Base-by-base conservation (phyloP, 2,113 vertebrate species). In the Camelus bactrianus region DNA sequence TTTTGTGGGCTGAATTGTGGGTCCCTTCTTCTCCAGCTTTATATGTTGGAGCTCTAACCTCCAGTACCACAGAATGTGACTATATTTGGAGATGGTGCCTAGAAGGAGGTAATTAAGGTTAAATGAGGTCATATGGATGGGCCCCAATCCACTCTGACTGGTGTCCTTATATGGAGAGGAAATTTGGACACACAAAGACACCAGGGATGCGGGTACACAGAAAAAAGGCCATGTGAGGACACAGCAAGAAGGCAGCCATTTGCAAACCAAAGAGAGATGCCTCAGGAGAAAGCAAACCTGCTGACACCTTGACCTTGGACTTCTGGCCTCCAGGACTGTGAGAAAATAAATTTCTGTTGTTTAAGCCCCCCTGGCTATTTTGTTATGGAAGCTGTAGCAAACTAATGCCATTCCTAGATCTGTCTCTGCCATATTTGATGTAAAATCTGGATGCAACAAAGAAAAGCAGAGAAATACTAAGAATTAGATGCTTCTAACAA, bases 361-460 rank as follows among this genome's bases (percentile, higher is more conserved):
- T 90, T 56, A 52, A 92, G 14, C 10, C 56, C 50, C 38, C 3
- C 5, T 62, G 17, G 64, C n/a, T 73, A 48, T 80, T 85, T 95
- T 67, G 67, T 73, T 72, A 76, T 52, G n/a, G 32, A 32, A 77
- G n/a, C n/a, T 2, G 28, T 85, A 38, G 46, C 10, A 80, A 82
- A 77, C 1, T 13, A 62, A 56, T 11, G 10, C 0, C 24, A n/a
- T 46, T 76, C 0, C 56, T 80, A 3, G 0, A 80, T 48, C 73
- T 94, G 20, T 69, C 3, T 28, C 79, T 76, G 26, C 22, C 60
- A 54, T 70, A 86, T 96, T 93, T 95, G 83, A 75, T 50, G 93
- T 50, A 82, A 94, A 96, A 89, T 48, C 79, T 98, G 48, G 35
- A 52, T 79, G 4, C 42, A 76, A 89, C 30, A 89, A 91, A 93